phyloP scores from a whole-genome alignment of 2,888 invertebrate genomes.

The Plagodis dolabraria region DNA sequence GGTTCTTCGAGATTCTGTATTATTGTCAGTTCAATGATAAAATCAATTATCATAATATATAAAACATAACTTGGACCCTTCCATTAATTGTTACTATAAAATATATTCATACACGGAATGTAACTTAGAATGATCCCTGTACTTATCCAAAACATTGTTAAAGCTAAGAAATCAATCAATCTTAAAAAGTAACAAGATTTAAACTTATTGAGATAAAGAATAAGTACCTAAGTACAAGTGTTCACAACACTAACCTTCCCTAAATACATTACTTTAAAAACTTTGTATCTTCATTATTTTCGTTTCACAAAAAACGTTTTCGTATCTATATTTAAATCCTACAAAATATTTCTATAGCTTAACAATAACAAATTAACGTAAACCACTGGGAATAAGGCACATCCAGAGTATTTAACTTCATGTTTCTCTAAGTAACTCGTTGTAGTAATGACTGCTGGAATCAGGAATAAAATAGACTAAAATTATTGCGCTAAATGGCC shows the following conservation, averaged over 20 bases:
- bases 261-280: constrained; percentile 2
- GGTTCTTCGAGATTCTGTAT: no score
- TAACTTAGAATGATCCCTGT: constrained; percentile 38
- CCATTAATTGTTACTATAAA: constrained; percentile 14
- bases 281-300: neutral
- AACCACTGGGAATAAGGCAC: constrained; percentile 45
- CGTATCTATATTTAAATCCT: neutral
- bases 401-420: constrained; percentile 24
- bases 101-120: constrained; percentile 29
- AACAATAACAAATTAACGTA: constrained; percentile 13
- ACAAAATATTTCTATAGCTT: constrained; percentile 6
- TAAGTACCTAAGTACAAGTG: constrained; percentile 14
- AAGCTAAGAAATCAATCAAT: constrained; percentile 29
- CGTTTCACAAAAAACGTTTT: constrained; percentile 1
- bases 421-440: constrained; percentile 14
- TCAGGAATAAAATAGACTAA: constrained; percentile 11
- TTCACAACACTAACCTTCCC: constrained; percentile 22
- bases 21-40: no score
- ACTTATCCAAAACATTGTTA: constrained; percentile 29
- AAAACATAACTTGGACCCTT: constrained; percentile 16
- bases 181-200: constrained; percentile 3
- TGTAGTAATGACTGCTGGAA: constrained; percentile 21
- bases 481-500: constrained; percentile 4
- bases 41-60: no score
- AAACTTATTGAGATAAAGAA: constrained; percentile 6